Evolutionary conservation across 2,888 invertebrate genomes (phyloP).

Genomic region (Halictus ligatus): DNA sequence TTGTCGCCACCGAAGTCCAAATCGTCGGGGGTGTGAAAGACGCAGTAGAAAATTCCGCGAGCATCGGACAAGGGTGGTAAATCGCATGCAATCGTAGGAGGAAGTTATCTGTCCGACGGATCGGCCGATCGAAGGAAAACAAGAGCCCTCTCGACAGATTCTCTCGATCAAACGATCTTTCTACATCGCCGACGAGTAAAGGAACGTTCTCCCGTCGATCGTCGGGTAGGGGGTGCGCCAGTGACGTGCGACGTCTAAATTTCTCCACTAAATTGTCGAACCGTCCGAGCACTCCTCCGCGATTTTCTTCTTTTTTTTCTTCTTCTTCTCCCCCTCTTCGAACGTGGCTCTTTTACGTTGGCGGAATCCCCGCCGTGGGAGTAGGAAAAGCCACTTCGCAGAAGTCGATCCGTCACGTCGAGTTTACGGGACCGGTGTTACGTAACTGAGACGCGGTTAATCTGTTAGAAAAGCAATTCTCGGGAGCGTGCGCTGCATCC

Average conservation of each 20-base stretch:
- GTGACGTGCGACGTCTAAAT: slow-evolving; percentile 75
- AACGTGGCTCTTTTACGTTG: slow-evolving; percentile 33
- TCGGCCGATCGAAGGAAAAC: slow-evolving; percentile 40
- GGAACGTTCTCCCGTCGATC: slow-evolving; percentile 42
- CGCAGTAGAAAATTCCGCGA: neutral
- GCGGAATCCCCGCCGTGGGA: slow-evolving; percentile 52
- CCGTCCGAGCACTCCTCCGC: slow-evolving; percentile 36
- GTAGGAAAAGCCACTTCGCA: slow-evolving; percentile 51
- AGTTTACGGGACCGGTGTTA: slow-evolving; percentile 28
- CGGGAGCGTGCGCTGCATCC: slow-evolving; percentile 44
- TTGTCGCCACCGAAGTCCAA: neutral
- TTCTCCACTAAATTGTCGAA: slow-evolving; percentile 68
- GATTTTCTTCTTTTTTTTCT: neutral
- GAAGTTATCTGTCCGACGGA: slow-evolving; percentile 33
- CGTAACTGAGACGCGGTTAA: slow-evolving; percentile 61
- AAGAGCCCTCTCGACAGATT: slow-evolving; percentile 51
- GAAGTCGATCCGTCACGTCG: slow-evolving; percentile 68
- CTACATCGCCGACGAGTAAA: slow-evolving; percentile 34
- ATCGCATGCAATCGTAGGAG: neutral
- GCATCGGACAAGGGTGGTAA: neutral
- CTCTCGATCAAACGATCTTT: slow-evolving; percentile 66
- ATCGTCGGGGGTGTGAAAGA: neutral
- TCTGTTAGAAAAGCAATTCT: slow-evolving; percentile 58
- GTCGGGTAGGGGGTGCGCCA: slow-evolving; percentile 37
- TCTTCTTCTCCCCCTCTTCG: slow-evolving; percentile 8